Percentiles rank a stretch among this genome's conserved stretches.
Evolutionary conservation across 2,797 vertebrate genomes (phyloP).

Genomic region (Sebastes elongatus): DNA sequence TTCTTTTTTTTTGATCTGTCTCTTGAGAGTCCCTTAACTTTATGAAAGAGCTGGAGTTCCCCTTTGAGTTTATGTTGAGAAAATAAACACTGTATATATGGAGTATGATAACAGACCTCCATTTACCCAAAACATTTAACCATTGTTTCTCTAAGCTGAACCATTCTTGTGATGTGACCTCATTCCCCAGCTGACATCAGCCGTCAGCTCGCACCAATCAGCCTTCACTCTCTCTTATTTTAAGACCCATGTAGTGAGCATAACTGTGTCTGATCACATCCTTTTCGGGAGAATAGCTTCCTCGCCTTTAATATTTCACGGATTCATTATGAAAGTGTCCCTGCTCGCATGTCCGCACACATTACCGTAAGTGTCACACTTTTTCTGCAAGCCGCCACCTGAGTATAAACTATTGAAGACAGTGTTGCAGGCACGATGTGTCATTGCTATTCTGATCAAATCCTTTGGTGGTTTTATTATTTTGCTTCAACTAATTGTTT

Average conservation of each 20-base stretch:
- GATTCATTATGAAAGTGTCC: slow-evolving; percentile 40
- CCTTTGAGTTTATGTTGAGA: not conserved
- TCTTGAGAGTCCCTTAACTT: not conserved
- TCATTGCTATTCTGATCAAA: slow-evolving; percentile 3
- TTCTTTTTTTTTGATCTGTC: not conserved
- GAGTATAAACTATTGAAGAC: not conserved
- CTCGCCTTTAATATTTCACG: slow-evolving; percentile 47
- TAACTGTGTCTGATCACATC: slow-evolving; percentile 29
- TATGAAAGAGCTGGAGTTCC: not conserved
- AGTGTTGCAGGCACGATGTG: not conserved
- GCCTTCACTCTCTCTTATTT: slow-evolving; percentile 8
- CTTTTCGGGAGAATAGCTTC: slow-evolving; percentile 22
- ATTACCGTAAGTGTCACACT: slow-evolving; percentile 26
- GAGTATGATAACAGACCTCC: not conserved
- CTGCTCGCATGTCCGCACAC: slow-evolving; percentile 20
- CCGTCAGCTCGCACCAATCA: slow-evolving; percentile 16
- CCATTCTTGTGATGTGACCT: slow-evolving; percentile 36
- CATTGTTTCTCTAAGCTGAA: slow-evolving; percentile 8
- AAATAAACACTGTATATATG: not conserved
- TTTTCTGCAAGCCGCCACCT: slow-evolving; percentile 5
- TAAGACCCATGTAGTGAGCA: slow-evolving; percentile 3
- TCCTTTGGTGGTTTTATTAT: slow-evolving; percentile 1
- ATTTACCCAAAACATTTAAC: slow-evolving; percentile 11
- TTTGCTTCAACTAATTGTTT: not conserved
- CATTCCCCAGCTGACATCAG: slow-evolving; percentile 30